Evolutionary conservation across 2,113 vertebrate species (phyloP).

Genomic region (Tretioscincus oriximinensis): DNA sequence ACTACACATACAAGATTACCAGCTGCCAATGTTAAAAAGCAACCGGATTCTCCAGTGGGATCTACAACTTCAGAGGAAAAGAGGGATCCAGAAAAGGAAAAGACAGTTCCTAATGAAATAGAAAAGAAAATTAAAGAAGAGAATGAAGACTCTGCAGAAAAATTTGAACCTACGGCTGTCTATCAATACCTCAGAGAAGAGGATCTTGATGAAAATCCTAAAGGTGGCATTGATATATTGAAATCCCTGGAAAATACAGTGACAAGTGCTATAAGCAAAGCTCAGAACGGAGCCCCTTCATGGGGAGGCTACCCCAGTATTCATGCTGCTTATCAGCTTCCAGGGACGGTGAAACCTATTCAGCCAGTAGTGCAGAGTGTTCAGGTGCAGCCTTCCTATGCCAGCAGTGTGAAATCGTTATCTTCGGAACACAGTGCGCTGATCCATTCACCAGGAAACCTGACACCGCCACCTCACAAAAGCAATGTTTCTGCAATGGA

Average conservation of each 20-base stretch:
- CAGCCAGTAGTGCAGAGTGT: slow-evolving; percentile 82
- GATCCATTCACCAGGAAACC: slow-evolving; percentile 84
- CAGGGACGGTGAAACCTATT: slow-evolving; percentile 84
- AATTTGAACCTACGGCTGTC: slow-evolving; percentile 79
- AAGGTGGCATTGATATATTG: slow-evolving; percentile 92
- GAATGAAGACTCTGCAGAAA: slow-evolving; percentile 82
- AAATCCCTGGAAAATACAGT: slow-evolving; percentile 98
- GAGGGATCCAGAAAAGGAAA: slow-evolving; percentile 78
- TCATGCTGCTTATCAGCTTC: slow-evolving; percentile 97
- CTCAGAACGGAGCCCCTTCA: slow-evolving; percentile 94
- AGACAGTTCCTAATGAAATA: slow-evolving; percentile 55
- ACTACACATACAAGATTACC: slow-evolving; percentile 89
- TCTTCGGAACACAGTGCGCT: slow-evolving; percentile 80
- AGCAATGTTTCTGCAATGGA: slow-evolving; percentile 98
- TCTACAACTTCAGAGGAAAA: slow-evolving; percentile 77
- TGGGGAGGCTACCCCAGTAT: slow-evolving; percentile 99
- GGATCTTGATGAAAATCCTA: slow-evolving; percentile 92
- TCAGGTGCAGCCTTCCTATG: slow-evolving; percentile 88
- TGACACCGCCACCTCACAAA: slow-evolving; percentile 88
- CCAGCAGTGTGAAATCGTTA: slow-evolving; percentile 80
- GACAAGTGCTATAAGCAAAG: slow-evolving; percentile 96
- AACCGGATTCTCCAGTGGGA: slow-evolving; percentile 80
- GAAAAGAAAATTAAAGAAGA: slow-evolving; percentile 94
- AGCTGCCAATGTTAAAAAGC: slow-evolving; percentile 81
- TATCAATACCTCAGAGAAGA: slow-evolving; percentile 96